These are phyloP conservation scores for Fissipunctia ypsillon DNA, from an alignment of 2,888 invertebrate species.

Conservation along the genomic window DNA sequence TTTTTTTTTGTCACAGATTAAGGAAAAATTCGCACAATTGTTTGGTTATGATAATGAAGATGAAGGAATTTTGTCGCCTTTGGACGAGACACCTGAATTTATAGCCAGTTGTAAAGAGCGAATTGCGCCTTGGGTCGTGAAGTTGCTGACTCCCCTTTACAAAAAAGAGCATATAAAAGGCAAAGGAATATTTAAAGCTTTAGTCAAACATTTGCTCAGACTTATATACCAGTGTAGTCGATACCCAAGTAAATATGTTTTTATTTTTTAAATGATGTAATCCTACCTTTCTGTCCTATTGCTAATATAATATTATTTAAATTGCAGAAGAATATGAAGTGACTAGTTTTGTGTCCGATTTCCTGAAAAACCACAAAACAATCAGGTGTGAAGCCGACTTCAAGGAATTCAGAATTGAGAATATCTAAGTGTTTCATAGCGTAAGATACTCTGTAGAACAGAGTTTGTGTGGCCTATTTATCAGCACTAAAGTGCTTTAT, in stretches of 20 bases:
- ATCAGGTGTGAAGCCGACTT: slow-evolving; percentile 90
- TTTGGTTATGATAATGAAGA: slow-evolving; percentile 90
- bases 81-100: slow-evolving; percentile 88
- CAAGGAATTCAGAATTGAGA: slow-evolving; percentile 83
- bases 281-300: neutral
- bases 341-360: slow-evolving; percentile 86
- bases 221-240: slow-evolving; percentile 89
- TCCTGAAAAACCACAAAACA: slow-evolving; percentile 87
- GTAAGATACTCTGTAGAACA: slow-evolving; percentile 22
- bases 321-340: slow-evolving; percentile 90
- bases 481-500: slow-evolving; percentile 25
- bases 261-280: neutral
- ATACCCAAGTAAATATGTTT: slow-evolving; percentile 85
- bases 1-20: slow-evolving; percentile 80
- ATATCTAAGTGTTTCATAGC: slow-evolving; percentile 68
- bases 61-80: slow-evolving; percentile 88
- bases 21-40: slow-evolving; percentile 81
- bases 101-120: slow-evolving; percentile 90
- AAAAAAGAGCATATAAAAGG: slow-evolving; percentile 91
- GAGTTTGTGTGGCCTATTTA: slow-evolving; percentile 20
- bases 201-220: slow-evolving; percentile 91
- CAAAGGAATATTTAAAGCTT: slow-evolving; percentile 91
- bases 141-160: slow-evolving; percentile 91
- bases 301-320: slow-evolving; percentile 37
- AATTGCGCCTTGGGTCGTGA: slow-evolving; percentile 92